Evolutionary conservation across 2,113 vertebrate genomes (phyloP).

Genomic region (Indicator indicator): DNA sequence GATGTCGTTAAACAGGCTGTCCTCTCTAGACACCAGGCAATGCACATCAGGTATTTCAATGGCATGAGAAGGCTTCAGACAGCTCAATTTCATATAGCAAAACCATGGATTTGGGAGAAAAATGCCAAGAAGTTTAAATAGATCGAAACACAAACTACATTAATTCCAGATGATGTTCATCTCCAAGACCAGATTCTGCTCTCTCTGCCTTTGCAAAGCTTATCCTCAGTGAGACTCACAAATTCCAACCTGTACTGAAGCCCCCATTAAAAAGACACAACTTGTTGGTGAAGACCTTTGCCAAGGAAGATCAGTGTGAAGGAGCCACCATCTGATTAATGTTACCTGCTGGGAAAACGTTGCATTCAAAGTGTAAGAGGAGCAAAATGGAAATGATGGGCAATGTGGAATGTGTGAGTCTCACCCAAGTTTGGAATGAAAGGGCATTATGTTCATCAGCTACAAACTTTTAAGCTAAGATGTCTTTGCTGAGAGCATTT

Average conservation of each 20-base stretch:
- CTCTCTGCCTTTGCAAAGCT: background rate
- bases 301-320: background rate
- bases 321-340: background rate
- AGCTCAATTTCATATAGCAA: background rate
- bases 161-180: background rate
- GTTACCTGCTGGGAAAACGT: background rate
- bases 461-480: background rate
- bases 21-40: background rate
- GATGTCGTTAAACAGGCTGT: background rate
- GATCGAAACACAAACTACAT: background rate
- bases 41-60: accelerated
- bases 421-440: background rate
- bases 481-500: background rate
- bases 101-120: background rate
- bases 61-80: background rate
- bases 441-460: background rate
- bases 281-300: background rate
- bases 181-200: background rate
- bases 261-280: background rate
- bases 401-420: background rate
- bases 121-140: background rate
- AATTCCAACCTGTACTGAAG: background rate
- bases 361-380: background rate
- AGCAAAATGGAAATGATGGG: background rate
- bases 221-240: background rate